These are phyloP conservation scores for Anthopleura sola DNA, from an alignment of 64 coral and sea anemone genomes.

Conservation along the genomic window DNA sequence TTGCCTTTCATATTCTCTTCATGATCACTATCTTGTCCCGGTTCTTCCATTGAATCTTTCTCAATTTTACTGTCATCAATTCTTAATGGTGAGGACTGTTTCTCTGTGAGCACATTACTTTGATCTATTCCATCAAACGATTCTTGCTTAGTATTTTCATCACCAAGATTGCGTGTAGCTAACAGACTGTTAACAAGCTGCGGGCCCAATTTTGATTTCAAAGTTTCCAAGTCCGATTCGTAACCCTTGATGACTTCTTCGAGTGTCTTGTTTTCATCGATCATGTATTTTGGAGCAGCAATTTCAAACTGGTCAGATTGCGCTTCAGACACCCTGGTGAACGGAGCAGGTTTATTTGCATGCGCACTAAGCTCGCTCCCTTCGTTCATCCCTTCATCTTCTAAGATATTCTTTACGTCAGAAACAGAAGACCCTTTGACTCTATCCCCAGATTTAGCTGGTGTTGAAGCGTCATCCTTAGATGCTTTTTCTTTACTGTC, in stretches of 20 bases:
- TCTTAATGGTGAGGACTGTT: not conserved
- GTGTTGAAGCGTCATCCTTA: too few relatives aligned
- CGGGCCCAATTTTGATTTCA: slow-evolving; percentile 23
- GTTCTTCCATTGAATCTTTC: not conserved
- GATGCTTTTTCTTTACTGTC: too few relatives aligned
- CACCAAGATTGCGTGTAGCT: not conserved
- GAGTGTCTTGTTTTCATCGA: slow-evolving; percentile 43
- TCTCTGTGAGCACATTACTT: not conserved
- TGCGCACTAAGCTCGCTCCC: not conserved
- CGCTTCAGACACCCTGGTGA: not conserved
- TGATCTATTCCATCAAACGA: too few relatives aligned
- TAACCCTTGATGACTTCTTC: slow-evolving; percentile 53
- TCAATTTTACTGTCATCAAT: not conserved
- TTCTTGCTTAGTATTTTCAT: not conserved
- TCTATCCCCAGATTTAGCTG: not conserved
- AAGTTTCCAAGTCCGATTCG: slow-evolving; percentile 34
- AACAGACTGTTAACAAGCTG: not conserved
- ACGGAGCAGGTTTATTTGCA: not conserved
- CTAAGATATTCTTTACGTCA: not conserved
- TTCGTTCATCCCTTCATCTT: not conserved
- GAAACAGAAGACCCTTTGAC: not conserved
- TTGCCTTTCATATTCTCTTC: not conserved
- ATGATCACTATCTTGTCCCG: not conserved
- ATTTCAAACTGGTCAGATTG: not conserved
- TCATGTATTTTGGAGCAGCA: slow-evolving; percentile 24